Percentiles rank a stretch among this genome's conserved stretches.
These are phyloP conservation scores for Philhelius pedissequus DNA, from an alignment of 2,888 invertebrate genomes.

Conservation along the genomic window DNA sequence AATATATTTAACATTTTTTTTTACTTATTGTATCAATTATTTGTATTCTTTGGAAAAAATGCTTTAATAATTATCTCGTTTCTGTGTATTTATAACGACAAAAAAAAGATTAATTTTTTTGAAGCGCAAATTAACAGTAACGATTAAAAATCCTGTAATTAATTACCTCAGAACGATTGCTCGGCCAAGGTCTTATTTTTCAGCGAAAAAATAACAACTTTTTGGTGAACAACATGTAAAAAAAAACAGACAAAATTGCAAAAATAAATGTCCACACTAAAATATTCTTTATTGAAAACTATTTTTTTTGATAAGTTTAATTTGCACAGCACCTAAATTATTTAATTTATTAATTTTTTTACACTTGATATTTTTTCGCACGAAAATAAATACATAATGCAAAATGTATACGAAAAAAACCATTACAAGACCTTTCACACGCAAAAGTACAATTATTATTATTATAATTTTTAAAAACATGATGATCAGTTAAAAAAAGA, in stretches of 20 bases:
- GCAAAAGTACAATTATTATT: conserved; percentile 48
- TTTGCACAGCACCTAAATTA: conserved; percentile 40
- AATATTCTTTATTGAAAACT: conserved; percentile 8
- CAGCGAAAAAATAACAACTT: conserved; percentile 68
- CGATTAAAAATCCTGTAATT: conserved; percentile 39
- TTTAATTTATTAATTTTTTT: conserved; percentile 35
- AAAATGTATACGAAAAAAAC: background rate
- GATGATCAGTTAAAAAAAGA: background rate
- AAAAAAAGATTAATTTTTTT: conserved; percentile 25
- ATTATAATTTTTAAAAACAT: background rate
- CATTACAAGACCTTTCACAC: conserved; percentile 53
- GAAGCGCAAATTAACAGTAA: conserved; percentile 60
- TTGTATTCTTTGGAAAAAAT: conserved; percentile 41
- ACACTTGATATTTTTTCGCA: conserved; percentile 66
- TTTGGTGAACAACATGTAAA: conserved; percentile 64
- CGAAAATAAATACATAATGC: conserved; percentile 31
- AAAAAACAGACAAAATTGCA: conserved; percentile 20
- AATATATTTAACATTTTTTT: conserved; percentile 29
- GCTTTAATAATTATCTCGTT: conserved; percentile 51
- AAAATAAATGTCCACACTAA: conserved; percentile 20
- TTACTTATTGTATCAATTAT: conserved; percentile 29
- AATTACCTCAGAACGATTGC: conserved; percentile 66
- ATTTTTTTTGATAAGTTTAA: conserved; percentile 17
- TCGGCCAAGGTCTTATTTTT: conserved; percentile 68
- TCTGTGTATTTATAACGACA: conserved; percentile 58